These are phyloP conservation scores for Aldrovandia affinis DNA, from an alignment of 2,797 vertebrate species.

Conservation along the genomic window DNA sequence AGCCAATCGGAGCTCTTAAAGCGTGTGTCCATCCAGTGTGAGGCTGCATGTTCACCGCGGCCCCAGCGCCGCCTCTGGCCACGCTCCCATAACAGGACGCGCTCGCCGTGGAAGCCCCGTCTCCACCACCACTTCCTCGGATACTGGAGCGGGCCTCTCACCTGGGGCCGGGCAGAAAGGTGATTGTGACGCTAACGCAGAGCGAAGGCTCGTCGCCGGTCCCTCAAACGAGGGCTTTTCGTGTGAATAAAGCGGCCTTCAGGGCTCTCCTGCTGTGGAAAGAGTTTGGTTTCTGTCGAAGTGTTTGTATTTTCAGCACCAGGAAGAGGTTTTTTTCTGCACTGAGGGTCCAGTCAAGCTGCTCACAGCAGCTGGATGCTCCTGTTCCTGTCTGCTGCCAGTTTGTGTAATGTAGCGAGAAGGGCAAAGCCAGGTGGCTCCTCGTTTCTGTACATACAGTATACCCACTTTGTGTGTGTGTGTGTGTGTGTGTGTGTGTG, in stretches of 20 bases:
- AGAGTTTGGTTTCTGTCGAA: neutral
- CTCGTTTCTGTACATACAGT: neutral
- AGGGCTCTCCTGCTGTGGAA: neutral
- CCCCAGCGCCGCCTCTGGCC: neutral
- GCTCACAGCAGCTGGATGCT: constrained; percentile 2
- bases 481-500: neutral
- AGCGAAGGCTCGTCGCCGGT: neutral
- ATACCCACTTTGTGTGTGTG: neutral
- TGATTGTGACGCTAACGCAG: neutral
- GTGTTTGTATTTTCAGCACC: neutral
- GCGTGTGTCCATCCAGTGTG: neutral
- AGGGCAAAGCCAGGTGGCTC: constrained; percentile 8
- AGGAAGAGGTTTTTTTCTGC: neutral
- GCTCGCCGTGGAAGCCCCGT: neutral
- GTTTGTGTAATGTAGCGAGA: constrained; percentile 12
- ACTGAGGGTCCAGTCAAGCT: constrained; percentile 14
- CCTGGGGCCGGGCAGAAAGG: neutral
- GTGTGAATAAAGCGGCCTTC: constrained; percentile 13
- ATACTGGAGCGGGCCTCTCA: neutral
- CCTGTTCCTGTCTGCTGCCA: constrained; percentile 4
- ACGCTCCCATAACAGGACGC: neutral
- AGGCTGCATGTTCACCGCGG: neutral
- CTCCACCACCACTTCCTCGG: neutral
- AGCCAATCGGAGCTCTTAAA: neutral
- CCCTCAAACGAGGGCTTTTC: neutral